A percentile compares a stretch with the other conserved stretches of the same genome.
phyloP scores from a whole-genome alignment of 2,888 invertebrate species.

The Junonia oenone region DNA sequence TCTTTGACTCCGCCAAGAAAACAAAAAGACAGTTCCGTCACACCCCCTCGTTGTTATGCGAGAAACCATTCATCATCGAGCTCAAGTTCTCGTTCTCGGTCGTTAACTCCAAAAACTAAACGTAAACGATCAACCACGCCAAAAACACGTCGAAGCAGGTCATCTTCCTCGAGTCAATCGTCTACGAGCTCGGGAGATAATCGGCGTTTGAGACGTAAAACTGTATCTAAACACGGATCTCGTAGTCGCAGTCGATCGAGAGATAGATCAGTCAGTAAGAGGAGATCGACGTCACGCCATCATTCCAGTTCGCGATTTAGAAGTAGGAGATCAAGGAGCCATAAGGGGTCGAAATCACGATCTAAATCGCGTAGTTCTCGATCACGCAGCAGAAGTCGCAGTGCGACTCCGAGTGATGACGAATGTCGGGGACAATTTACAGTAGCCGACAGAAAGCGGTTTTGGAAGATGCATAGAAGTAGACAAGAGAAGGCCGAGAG shows the following conservation, averaged over 20 bases:
- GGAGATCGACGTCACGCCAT: constrained; percentile 32
- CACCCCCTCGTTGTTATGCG: constrained; percentile 65
- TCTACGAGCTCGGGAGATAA: constrained; percentile 45
- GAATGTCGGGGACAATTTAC: constrained; percentile 70
- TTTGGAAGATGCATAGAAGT: constrained; percentile 63
- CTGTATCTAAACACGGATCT: constrained; percentile 42
- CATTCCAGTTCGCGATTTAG: constrained; percentile 34
- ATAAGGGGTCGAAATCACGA: constrained; percentile 46
- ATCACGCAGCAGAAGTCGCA: constrained; percentile 46
- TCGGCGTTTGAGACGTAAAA: constrained; percentile 39
- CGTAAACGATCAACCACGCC: constrained; percentile 38
- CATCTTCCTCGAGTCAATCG: constrained; percentile 40
- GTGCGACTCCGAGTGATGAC: constrained; percentile 56
- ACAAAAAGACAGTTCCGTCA: constrained; percentile 53
- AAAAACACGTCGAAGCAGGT: constrained; percentile 31
- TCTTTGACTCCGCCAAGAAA: constrained; percentile 44
- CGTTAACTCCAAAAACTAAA: constrained; percentile 41
- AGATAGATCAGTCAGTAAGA: constrained; percentile 39
- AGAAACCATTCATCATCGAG: constrained; percentile 48
- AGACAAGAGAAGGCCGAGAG: constrained; percentile 49
- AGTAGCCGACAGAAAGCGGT: constrained; percentile 66
- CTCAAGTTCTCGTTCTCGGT: constrained; percentile 50
- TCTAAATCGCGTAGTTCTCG: constrained; percentile 44
- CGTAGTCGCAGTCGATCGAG: constrained; percentile 47
- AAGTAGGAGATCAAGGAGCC: constrained; percentile 38